A percentile compares a stretch with the other conserved stretches of the same genome.
These are phyloP conservation scores for Diprion similis DNA, from an alignment of 1,140 invertebrate species.

Conservation along the genomic window DNA sequence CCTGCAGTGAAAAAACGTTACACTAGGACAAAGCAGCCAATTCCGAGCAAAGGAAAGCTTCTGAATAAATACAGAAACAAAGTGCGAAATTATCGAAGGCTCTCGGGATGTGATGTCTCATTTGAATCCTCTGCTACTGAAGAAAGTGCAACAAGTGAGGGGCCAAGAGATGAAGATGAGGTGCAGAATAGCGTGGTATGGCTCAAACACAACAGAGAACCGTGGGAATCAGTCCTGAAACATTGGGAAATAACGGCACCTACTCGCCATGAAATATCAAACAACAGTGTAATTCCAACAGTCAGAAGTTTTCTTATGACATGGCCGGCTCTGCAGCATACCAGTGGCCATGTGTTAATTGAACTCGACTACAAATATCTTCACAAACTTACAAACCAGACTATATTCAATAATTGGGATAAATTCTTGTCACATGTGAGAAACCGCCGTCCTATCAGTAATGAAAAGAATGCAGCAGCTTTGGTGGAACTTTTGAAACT, in stretches of 20 bases:
- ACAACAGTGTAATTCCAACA: neutral
- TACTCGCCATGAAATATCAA: neutral
- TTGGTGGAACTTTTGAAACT: too few relatives aligned
- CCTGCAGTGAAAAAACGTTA: slow-evolving; percentile 4
- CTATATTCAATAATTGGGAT: neutral
- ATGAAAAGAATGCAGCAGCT: too few relatives aligned
- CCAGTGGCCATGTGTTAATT: neutral
- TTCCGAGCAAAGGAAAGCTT: slow-evolving; percentile 5
- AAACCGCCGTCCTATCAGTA: neutral
- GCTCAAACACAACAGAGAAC: slow-evolving; percentile 15
- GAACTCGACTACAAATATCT: neutral
- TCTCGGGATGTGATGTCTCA: too few relatives aligned
- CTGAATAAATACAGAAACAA: slow-evolving; percentile 13
- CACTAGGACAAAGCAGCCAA: slow-evolving; percentile 10
- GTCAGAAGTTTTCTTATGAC: neutral
- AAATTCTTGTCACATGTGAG: neutral
- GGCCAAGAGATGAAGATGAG: too few relatives aligned
- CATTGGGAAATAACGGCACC: slow-evolving; percentile 17
- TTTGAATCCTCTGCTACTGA: too few relatives aligned
- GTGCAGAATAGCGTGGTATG: slow-evolving; percentile 2
- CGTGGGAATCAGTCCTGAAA: neutral
- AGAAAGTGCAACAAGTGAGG: too few relatives aligned
- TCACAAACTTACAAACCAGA: neutral
- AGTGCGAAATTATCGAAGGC: neutral
- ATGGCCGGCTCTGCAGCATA: neutral